Evolutionary conservation across 2,797 vertebrate genomes (phyloP), one percentile per base, ranked within the genome.

Genomic region (Chrosomus eos): DNA sequence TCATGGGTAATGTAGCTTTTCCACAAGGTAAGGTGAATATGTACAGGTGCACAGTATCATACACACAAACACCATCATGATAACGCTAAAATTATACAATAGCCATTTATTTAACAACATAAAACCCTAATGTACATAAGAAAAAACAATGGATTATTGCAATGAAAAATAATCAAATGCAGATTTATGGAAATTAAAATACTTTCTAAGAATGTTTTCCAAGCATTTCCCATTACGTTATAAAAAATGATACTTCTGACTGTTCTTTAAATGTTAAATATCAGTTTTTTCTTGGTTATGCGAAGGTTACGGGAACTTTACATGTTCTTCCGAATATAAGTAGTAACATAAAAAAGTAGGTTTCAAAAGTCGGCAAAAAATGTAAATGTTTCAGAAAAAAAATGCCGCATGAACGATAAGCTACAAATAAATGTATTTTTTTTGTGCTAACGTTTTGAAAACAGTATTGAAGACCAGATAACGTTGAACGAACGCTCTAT

Each of bases 1-100:
- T 58, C 3, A 66, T 45, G 77, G 38, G 77, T 79, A 45, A 79
- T 79, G 55, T 43, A 18, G 73, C 31, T 45, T 5, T 71, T 45
- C 14, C 21, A 23, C 53, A 58, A n/a, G 55, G 3, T n/a, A 23
- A n/a, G 23, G 55, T 55, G 4, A 9, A 55, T 55, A 55, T 7
- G 23, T 16, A 40, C 6, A 40, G 19, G 7, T 58, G 14, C 5
- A 7, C 36, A 36, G 19, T 13, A 16, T 68, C 67, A 40, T 14
- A 38, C 66, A 13, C 66, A 55, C 21, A 40, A 70, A 40, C 21
- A 70, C 21, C 13, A 45, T 43, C 13, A 40, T 26, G 38, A 26
- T 48, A 48, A 48, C 8, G 10, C 1, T 45, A n/a, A 23, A 43
- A 43, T n/a, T n/a, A 43, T 7, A 0, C 38, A 28, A 26, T 26